These are phyloP conservation scores for Periphyllus acericola DNA, from an alignment of 2,888 invertebrate genomes.

Conservation along the genomic window DNA sequence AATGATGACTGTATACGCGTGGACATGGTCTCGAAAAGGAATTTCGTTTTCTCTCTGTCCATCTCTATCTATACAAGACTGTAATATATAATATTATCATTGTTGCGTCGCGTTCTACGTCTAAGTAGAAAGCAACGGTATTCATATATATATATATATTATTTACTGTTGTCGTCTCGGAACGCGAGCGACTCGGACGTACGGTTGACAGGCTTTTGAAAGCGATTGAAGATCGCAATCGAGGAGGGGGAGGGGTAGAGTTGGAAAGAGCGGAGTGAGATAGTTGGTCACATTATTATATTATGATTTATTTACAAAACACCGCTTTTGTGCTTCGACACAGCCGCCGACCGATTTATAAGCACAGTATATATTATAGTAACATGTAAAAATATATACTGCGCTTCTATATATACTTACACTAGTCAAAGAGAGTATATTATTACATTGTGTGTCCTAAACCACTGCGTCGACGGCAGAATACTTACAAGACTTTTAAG, in stretches of 20 bases:
- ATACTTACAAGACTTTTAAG: too few relatives aligned
- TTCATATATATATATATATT: not conserved
- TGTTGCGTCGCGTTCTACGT: not conserved
- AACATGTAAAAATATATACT: not conserved
- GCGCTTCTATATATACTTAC: not conserved
- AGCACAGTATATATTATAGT: not conserved
- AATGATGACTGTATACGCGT: conserved; percentile 1
- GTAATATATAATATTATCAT: conserved; percentile 12
- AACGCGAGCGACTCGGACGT: conserved; percentile 5
- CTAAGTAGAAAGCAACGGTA: not conserved
- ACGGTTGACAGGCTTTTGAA: conserved; percentile 40
- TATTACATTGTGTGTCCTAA: too few relatives aligned
- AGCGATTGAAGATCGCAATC: conserved; percentile 46
- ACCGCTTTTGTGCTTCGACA: conserved; percentile 8
- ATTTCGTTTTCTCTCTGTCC: not conserved
- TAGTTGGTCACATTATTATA: conserved; percentile 12
- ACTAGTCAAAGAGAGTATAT: too few relatives aligned
- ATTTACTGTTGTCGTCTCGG: too few relatives aligned
- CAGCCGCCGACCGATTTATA: conserved; percentile 21
- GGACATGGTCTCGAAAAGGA: not conserved
- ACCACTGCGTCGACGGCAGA: too few relatives aligned
- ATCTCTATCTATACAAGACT: too few relatives aligned
- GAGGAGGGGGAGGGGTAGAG: not conserved
- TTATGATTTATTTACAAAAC: conserved; percentile 51
- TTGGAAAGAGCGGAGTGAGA: not conserved